phyloP scores from a whole-genome alignment of 2,888 invertebrate species.

The Cremastinae sp. region DNA sequence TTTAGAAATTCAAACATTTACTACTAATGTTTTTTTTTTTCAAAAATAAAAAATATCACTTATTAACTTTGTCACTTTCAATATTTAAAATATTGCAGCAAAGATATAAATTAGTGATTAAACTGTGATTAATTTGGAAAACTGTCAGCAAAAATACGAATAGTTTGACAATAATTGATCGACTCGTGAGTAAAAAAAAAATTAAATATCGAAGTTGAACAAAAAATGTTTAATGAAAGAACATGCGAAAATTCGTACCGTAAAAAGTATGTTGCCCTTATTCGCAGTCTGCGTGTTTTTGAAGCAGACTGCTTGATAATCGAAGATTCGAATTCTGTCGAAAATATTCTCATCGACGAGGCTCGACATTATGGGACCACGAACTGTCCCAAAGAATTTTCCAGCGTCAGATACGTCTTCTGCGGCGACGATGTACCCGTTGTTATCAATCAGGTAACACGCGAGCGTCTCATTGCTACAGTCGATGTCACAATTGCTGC shows the following conservation, averaged over 20 bases:
- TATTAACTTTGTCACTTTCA: no score
- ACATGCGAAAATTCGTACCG: constrained; percentile 80
- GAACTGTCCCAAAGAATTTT: constrained; percentile 92
- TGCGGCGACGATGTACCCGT: constrained; percentile 89
- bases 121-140: no score
- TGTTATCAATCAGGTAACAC: constrained; percentile 93
- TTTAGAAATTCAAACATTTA: no score
- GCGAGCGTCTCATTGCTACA: constrained; percentile 86
- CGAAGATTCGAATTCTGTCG: constrained; percentile 88
- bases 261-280: constrained; percentile 83
- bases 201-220: no score
- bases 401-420: constrained; percentile 89
- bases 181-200: no score
- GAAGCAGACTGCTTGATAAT: constrained; percentile 95
- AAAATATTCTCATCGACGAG: constrained; percentile 89
- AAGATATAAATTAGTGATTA: no score
- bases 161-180: no score
- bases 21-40: no score
- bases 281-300: constrained; percentile 85
- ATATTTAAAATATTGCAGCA: no score
- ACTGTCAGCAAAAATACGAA: no score
- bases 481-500: constrained; percentile 79
- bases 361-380: constrained; percentile 88
- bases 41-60: no score
- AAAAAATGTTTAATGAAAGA: background rate